phyloP scores from a whole-genome alignment of 2,113 vertebrate species.

The Ameiurus melas region DNA sequence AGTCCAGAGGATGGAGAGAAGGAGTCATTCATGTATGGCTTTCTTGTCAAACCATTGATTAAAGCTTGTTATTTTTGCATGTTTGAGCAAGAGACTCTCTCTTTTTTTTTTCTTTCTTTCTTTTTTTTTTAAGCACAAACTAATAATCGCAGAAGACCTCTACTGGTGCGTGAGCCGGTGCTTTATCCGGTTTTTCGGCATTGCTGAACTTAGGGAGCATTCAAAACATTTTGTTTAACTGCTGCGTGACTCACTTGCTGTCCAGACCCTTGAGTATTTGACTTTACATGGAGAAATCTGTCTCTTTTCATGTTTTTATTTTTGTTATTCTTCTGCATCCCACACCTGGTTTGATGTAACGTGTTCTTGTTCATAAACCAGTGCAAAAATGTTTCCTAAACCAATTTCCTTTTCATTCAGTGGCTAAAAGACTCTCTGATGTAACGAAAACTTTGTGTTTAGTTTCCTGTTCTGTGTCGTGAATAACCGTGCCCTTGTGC shows the following conservation, averaged over 20 bases:
- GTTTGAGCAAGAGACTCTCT: not conserved
- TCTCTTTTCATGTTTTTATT: not conserved
- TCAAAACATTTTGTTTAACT: not conserved
- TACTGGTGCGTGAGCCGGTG: too few relatives aligned
- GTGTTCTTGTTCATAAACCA: not conserved
- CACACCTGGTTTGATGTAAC: not conserved
- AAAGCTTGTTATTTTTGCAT: not conserved
- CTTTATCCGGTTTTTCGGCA: too few relatives aligned
- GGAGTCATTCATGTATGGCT: constrained; percentile 51
- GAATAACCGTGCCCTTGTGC: not conserved
- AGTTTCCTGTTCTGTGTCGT: not conserved
- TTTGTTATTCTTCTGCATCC: not conserved
- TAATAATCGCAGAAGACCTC: too few relatives aligned
- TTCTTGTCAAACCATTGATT: not conserved
- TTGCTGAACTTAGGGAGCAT: not conserved
- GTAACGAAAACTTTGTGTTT: not conserved
- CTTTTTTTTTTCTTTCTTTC: too few relatives aligned
- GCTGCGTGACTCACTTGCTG: not conserved
- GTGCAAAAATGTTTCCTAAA: not conserved
- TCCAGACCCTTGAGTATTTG: not conserved
- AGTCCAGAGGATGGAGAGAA: constrained; percentile 51
- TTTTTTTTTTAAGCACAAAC: too few relatives aligned
- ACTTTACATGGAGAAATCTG: not conserved
- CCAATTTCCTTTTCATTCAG: too few relatives aligned
- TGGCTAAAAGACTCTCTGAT: not conserved